These are phyloP conservation scores for Pseudochaenichthys georgianus DNA, from an alignment of 2,797 vertebrate species.

Conservation along the genomic window DNA sequence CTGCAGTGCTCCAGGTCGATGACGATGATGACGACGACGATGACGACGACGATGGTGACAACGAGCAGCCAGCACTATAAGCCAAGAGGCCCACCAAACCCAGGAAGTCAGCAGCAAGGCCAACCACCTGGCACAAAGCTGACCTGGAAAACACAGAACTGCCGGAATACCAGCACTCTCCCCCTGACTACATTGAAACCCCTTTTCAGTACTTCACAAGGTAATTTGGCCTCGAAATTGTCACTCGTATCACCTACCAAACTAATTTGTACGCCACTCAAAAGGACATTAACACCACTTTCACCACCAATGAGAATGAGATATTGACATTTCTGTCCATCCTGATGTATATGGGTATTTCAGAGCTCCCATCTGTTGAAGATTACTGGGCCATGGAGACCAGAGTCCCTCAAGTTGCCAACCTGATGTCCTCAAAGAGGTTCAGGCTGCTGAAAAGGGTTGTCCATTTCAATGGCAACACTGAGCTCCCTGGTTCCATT, in stretches of 20 bases:
- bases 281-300: neutral
- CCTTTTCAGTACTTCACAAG: too few relatives aligned
- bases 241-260: too few relatives aligned
- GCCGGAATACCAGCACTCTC: too few relatives aligned
- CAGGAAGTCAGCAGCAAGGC: neutral
- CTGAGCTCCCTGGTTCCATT: neutral
- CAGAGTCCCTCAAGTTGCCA: constrained; percentile 28
- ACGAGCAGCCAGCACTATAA: neutral
- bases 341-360: constrained; percentile 15
- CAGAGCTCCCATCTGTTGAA: neutral
- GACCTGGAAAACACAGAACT: too few relatives aligned
- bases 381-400: constrained; percentile 27
- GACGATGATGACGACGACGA: too few relatives aligned
- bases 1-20: too few relatives aligned
- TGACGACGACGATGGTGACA: neutral
- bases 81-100: neutral
- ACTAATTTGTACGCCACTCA: neutral
- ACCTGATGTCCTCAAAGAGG: constrained; percentile 26
- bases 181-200: too few relatives aligned
- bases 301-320: neutral
- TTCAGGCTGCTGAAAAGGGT: constrained; percentile 20
- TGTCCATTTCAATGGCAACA: constrained; percentile 18
- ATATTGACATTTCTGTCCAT: constrained; percentile 14
- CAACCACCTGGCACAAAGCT: neutral
- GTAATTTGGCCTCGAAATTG: too few relatives aligned